Evolutionary conservation across 2,113 vertebrate species (phyloP), one percentile per base, ranked within the genome.

Genomic region (Fukomys damarensis): DNA sequence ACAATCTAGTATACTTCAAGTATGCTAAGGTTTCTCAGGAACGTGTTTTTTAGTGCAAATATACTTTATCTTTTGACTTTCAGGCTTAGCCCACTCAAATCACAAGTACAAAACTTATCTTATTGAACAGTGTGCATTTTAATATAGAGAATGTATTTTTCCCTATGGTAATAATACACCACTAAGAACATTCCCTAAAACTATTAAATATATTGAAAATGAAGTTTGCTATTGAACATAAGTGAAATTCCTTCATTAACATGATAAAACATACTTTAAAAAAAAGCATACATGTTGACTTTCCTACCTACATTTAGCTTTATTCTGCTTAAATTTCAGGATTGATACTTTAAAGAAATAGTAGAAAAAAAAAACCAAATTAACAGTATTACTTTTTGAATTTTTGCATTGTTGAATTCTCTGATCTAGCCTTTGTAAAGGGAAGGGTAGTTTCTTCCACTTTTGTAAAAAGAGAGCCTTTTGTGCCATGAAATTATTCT

Each of bases 61-160:
- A 80, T 22, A 83, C 82, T 59, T 70, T 35, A 94, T 76, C 26
- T 95, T 93, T n/a, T 86, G 89, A 94, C 85, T 98, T 97, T 92
- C 77, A 97, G 93, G 52, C 26, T 91, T 54, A 35, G 54, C 30
- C 70, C 95, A 98, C 72, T 97, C 59, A 97, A 96, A 98, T 94
- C 70, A 79, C 95, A 89, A 97, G 81, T 58, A 95, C 4, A 93
- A 97, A 54, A 9, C 87, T 52, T n/a, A 85, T 86, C 96, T 52
- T 96, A 90, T 41, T 54, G 68, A 97, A 83, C 41, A 98, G n/a
- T 93, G 22, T 93, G 63, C 97, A 63, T 89, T 97, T 87, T 84
- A 97, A 93, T 72, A 87, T 26, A 41, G 17, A 95, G 11, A 24
- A 32, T n/a, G 30, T 68, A 81, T 93, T 46, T 94, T 97, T 86